A percentile compares a stretch with the other conserved stretches of the same genome.
These are phyloP conservation scores for Phenganax subtilis DNA, from an alignment of 92 coral and sea anemone genomes.

Conservation along the genomic window DNA sequence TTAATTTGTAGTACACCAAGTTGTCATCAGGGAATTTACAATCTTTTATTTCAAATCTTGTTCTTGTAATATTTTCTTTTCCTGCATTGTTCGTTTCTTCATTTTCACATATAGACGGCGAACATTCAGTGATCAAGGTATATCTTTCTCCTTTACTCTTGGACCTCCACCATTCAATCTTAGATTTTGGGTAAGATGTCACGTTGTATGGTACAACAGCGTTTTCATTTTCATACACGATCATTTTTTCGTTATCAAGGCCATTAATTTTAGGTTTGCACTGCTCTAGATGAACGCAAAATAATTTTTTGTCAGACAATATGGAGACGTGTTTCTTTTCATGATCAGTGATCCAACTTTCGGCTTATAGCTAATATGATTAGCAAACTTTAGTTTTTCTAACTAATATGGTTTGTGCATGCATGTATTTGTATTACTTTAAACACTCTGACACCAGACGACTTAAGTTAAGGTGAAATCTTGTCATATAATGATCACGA, in stretches of 20 bases:
- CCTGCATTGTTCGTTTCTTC: neutral
- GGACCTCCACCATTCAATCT: slow-evolving; percentile 8
- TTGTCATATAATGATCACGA: no score
- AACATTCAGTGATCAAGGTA: neutral
- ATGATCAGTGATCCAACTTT: no score
- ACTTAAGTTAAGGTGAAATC: no score
- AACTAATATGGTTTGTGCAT: neutral
- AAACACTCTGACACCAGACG: no score
- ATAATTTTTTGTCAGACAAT: no score
- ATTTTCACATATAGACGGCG: neutral
- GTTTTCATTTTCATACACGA: neutral
- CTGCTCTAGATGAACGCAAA: neutral
- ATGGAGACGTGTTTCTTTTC: no score
- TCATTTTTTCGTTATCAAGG: neutral
- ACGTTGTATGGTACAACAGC: slow-evolving; percentile 4
- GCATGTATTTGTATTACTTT: no score
- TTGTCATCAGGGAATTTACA: neutral
- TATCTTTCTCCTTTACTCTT: neutral
- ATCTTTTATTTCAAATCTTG: neutral
- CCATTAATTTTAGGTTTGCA: neutral
- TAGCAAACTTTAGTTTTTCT: neutral
- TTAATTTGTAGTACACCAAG: neutral
- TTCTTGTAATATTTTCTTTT: neutral
- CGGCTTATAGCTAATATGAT: no score
- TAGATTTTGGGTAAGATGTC: neutral